Percentiles rank a stretch among this genome's conserved stretches.
Conservation (phyloP, 2,888 invertebrate species). For the Cheilosia vulpina region DNA sequence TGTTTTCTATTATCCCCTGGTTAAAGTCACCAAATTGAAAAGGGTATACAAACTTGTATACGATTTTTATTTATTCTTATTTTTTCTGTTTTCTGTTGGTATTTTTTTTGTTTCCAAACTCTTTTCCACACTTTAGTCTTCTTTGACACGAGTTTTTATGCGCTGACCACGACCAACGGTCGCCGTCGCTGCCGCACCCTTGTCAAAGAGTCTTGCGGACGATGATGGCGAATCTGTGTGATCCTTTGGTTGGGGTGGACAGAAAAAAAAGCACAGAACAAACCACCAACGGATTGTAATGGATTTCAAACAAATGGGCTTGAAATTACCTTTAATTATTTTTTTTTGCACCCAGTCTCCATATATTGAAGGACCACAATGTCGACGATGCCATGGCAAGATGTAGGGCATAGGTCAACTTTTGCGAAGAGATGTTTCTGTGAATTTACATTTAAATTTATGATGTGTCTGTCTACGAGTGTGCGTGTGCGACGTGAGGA, state of each 20-base stretch:
- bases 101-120: not conserved
- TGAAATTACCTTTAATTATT: constrained; percentile 57
- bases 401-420: constrained; percentile 40
- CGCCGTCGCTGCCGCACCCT: constrained; percentile 34
- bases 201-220: constrained; percentile 39
- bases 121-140: constrained; percentile 40
- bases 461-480: constrained; percentile 22
- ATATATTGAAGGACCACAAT: not conserved
- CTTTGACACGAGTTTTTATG: constrained; percentile 15
- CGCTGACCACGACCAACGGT: not conserved
- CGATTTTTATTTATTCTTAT: constrained; percentile 34
- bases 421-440: not conserved
- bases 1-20: constrained; percentile 14
- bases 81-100: not conserved
- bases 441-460: constrained; percentile 48
- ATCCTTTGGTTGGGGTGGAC: constrained; percentile 24
- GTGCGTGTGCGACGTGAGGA: constrained; percentile 54
- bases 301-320: constrained; percentile 69
- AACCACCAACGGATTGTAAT: constrained; percentile 64
- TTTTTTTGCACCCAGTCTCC: not conserved
- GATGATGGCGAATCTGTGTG: constrained; percentile 46
- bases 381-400: not conserved
- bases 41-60: constrained; percentile 27
- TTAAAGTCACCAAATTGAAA: constrained; percentile 50
- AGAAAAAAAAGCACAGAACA: not conserved